These are phyloP conservation scores for Oophaga pumilio DNA, from an alignment of 2,113 vertebrate species.

Conservation along the genomic window DNA sequence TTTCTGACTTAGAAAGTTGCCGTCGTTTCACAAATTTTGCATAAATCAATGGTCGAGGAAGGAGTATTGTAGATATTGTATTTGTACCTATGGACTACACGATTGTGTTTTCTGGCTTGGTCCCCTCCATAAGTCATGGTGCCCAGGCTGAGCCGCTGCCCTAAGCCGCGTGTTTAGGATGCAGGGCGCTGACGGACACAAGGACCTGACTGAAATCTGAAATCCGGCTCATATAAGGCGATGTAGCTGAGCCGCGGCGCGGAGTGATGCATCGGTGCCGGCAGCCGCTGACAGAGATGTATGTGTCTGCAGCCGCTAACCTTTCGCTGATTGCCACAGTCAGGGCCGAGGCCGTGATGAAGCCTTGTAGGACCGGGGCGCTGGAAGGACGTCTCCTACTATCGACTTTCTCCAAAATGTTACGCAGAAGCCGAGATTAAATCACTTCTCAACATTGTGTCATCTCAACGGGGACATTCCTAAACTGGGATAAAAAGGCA, in stretches of 20 bases:
- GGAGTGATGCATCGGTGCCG: conserved; percentile 28
- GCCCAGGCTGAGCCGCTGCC: conserved; percentile 36
- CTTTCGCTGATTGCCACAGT: conserved; percentile 35
- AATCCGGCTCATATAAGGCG: not conserved
- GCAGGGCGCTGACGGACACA: conserved; percentile 6
- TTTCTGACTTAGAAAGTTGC: no score
- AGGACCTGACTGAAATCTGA: conserved; percentile 50
- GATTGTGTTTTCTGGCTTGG: no score
- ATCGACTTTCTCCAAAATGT: conserved; percentile 9
- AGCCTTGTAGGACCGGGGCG: not conserved
- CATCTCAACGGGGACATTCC: not conserved
- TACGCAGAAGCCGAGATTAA: not conserved
- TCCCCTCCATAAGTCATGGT: conserved; percentile 15
- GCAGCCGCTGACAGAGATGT: conserved; percentile 45
- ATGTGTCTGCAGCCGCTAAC: conserved; percentile 40
- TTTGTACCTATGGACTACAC: no score
- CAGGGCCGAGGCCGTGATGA: not conserved
- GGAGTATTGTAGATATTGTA: no score
- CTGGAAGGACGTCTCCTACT: not conserved
- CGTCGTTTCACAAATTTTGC: no score
- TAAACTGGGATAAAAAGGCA: not conserved
- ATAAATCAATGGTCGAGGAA: no score
- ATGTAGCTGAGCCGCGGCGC: not conserved
- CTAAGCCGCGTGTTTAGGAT: conserved; percentile 45
- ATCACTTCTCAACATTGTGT: not conserved